Base-by-base conservation (phyloP, 2,888 invertebrate genomes). In the Mesoligia furuncula region DNA sequence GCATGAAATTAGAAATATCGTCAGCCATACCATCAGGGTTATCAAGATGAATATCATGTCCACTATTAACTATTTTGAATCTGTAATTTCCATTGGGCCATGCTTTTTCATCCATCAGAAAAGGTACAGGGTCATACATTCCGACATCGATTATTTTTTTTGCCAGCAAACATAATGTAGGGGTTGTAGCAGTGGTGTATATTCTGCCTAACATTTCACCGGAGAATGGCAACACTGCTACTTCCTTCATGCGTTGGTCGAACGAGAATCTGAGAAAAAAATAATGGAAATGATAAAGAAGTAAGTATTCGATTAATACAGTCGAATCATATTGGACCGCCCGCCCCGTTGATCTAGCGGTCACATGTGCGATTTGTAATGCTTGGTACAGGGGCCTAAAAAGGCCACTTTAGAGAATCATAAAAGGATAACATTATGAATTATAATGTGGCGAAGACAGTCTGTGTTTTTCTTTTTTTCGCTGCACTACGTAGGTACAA, bases 21-120 rank as follows among this genome's bases (percentile, higher is more conserved):
- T 91, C 91, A 0, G 97, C 97, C 82, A 98, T 95, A 15, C 90
- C 88, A 71, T 96, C 97, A 0, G 98, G 97, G 71, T 96, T 87
- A 64, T 97, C 96, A 31, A 97, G 95, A 88, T 98, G 98, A 0
- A 97, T 94, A 85, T 98, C 97, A 79, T 98, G 98, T 68, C 95
- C 94, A 0, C 97, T 98, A 0, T 95, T 91, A 0, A 97, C 96
- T 4, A 94, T 85, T 83, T 90, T 92, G 8, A 86, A 90, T 13
- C 62, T 91, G 42, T 94, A 95, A 78, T 94, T 94, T 0, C 86
- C 86, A 48, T 94, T 85, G 0, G 92, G 92, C 95, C 95, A 95
- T 0, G 88, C 89, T 0, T 73, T 79, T 20, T 91, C 90, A 67
- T 95, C 92, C 61, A 78, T 89, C 0, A 93, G 54, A 42, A 95